Percentiles rank a stretch among this genome's conserved stretches.
These are phyloP conservation scores for Timema cristinae DNA, from an alignment of 2,888 invertebrate species.

Conservation along the genomic window DNA sequence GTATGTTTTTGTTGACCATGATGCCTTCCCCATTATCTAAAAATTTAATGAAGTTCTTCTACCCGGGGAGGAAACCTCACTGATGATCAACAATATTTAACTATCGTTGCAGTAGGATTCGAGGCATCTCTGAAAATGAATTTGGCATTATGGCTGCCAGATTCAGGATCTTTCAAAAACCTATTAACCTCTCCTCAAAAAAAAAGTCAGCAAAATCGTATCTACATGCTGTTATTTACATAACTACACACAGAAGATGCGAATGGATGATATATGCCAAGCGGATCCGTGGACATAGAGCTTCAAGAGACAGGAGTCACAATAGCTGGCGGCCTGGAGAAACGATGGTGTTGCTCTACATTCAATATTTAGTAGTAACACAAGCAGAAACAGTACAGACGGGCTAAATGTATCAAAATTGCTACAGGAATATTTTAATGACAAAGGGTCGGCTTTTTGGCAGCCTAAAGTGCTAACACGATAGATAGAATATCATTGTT, in stretches of 20 bases:
- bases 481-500: neutral
- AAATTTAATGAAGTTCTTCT: slow-evolving; percentile 12
- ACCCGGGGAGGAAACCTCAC: neutral
- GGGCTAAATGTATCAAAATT: neutral
- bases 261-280: neutral
- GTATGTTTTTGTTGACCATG: slow-evolving; percentile 1
- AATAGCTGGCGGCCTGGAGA: neutral
- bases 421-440: neutral
- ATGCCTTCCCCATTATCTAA: neutral
- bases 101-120: slow-evolving; percentile 11
- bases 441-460: neutral
- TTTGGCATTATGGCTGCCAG: slow-evolving; percentile 14
- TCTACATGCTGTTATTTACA: neutral
- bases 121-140: slow-evolving; percentile 11
- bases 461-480: neutral
- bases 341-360: neutral
- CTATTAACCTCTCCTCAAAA: neutral
- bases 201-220: neutral
- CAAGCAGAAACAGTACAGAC: neutral
- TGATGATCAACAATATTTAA: slow-evolving; percentile 18
- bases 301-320: neutral
- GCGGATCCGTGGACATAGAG: too few relatives aligned
- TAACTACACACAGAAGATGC: neutral
- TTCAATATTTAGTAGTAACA: neutral
- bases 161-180: slow-evolving; percentile 5